phyloP scores from a whole-genome alignment of 2,113 vertebrate genomes.

The Ovis aries region DNA sequence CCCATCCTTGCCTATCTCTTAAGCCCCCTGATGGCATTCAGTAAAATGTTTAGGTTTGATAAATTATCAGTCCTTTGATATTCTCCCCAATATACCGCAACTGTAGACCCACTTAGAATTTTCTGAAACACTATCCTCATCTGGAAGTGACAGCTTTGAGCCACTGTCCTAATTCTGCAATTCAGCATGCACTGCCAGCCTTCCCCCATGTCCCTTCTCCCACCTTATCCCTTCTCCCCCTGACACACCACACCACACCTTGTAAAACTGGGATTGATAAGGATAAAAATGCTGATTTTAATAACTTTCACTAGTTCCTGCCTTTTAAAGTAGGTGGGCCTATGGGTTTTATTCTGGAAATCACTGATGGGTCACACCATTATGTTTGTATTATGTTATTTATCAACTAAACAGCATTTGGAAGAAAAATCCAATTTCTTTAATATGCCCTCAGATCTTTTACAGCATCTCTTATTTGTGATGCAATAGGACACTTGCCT shows the following conservation, averaged over 20 bases:
- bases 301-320: background rate
- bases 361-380: constrained; percentile 60
- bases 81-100: background rate
- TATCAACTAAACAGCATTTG: constrained; percentile 59
- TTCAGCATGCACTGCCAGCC: constrained; percentile 38
- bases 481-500: constrained; percentile 70
- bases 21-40: background rate
- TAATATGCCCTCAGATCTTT: constrained; percentile 66
- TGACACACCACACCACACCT: background rate
- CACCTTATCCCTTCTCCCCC: background rate
- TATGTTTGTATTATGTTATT: constrained; percentile 70
- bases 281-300: background rate
- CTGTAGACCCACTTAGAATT: background rate
- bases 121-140: background rate
- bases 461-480: constrained; percentile 73
- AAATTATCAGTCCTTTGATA: background rate
- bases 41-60: background rate
- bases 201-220: background rate
- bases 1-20: background rate
- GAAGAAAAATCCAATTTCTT: constrained; percentile 64
- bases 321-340: constrained; percentile 27
- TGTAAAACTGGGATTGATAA: background rate
- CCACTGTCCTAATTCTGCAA: background rate
- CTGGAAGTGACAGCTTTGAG: background rate
- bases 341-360: constrained; percentile 69